These are phyloP conservation scores for Paragorgia papillata DNA, from an alignment of 92 coral and sea anemone genomes.

Conservation along the genomic window DNA sequence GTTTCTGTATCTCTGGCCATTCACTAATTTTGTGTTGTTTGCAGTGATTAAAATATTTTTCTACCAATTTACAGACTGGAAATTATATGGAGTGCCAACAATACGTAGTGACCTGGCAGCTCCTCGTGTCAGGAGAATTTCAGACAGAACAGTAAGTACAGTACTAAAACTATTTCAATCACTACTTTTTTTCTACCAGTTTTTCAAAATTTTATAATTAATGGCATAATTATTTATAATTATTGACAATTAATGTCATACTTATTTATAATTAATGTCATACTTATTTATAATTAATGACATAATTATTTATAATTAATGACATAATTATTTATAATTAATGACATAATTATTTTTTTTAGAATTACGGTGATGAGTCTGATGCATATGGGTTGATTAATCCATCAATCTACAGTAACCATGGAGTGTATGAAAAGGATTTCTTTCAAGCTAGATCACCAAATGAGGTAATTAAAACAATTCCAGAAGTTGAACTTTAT, in stretches of 20 bases:
- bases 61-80: constrained; percentile 59
- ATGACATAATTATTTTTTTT: too few species aligned
- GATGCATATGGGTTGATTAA: constrained; percentile 97
- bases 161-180: neutral
- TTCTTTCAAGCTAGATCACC: constrained; percentile 88
- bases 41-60: too few species aligned
- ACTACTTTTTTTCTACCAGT: neutral
- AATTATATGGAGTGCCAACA: constrained; percentile 93
- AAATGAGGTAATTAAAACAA: constrained; percentile 71
- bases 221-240: too few species aligned
- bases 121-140: constrained; percentile 87
- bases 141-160: constrained; percentile 79
- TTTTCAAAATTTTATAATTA: too few species aligned
- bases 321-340: too few species aligned
- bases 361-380: constrained; percentile 99
- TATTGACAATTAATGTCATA: too few species aligned
- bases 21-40: neutral
- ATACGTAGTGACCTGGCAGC: constrained; percentile 93
- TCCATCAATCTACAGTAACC: constrained; percentile 90
- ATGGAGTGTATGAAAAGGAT: constrained; percentile 91
- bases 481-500: neutral
- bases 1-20: neutral
- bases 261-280: too few species aligned
- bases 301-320: too few species aligned
- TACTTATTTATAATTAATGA: too few species aligned